Evolutionary conservation across 2,797 vertebrate genomes (phyloP).

Genomic region (Hoplostethus atlanticus): DNA sequence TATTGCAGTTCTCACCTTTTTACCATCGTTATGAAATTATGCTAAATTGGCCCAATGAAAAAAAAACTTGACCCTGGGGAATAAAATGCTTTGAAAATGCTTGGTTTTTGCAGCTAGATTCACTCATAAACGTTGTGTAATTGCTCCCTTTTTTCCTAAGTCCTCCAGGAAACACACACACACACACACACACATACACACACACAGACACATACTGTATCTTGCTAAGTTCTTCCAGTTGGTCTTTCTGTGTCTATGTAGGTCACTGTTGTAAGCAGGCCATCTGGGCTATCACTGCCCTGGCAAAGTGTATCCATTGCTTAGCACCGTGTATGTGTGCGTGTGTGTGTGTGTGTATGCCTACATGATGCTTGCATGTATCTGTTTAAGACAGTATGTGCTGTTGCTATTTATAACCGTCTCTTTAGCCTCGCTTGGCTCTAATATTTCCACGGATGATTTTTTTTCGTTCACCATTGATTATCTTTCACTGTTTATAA

Average conservation of each 20-base stretch:
- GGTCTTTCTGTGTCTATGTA: constrained; percentile 53
- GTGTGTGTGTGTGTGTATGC: constrained; percentile 5
- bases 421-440: neutral
- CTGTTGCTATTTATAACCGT: neutral
- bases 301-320: constrained; percentile 7
- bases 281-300: constrained; percentile 50
- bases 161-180: constrained; percentile 45
- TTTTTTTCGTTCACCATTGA: neutral
- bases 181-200: constrained; percentile 43
- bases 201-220: constrained; percentile 41
- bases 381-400: constrained; percentile 7
- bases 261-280: constrained; percentile 57
- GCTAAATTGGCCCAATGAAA: constrained; percentile 32
- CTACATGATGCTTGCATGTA: neutral
- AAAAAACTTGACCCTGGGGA: constrained; percentile 26
- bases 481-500: too few species aligned
- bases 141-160: constrained; percentile 37
- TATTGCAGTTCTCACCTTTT: constrained; percentile 34
- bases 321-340: constrained; percentile 5
- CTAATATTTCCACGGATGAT: neutral
- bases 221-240: constrained; percentile 34
- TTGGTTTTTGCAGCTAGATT: constrained; percentile 25
- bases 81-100: constrained; percentile 33
- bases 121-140: constrained; percentile 50
- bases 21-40: constrained; percentile 19